Evolutionary conservation across 2,888 invertebrate species (phyloP), one percentile per base, ranked within the genome.

Genomic region (Sinelater perroti): DNA sequence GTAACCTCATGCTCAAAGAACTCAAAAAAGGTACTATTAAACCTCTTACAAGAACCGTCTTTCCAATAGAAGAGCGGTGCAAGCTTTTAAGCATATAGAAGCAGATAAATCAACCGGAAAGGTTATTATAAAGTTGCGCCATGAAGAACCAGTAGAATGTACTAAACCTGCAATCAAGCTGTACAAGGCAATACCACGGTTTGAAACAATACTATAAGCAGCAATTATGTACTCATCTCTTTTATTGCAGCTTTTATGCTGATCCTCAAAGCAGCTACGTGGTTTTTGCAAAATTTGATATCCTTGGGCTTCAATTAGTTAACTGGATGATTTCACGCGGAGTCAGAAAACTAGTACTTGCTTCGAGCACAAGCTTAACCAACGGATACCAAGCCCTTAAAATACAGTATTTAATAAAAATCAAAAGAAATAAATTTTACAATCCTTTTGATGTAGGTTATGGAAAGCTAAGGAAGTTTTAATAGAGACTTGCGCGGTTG

Each of bases 291-390:
- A 95, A 96, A 35, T 82, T 97, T 0, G 97, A 97, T 31, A 96
- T 96, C 0, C 93, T 97, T 72, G 97, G 96, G 3, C 80, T 97
- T 40, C 96, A 97, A 75, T 77, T 96, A 42, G 87, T 89, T 0
- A 90, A 93, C 69, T 95, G 93, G 93, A 79, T 97, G 68, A 84
- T 94, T 42, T 76, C 90, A 45, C 83, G 95, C 61, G 95, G 95
- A 0, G 94, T 90, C 0, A 84, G 81, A 65, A 88, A 90, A 63
- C 68, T 96, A 7, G 83, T 95, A 1, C 81, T 96, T 0, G 91
- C 90, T 0, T 94, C 95, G 0, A 85, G 94, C 56, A 84, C 84
- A 11, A 95, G 95, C 1, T 75, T 94, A 20, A 81, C 82, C 35
- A 91, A 88, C 50, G 93, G 94, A 17, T 96, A 95, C 76, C 95